Evolutionary conservation across 1,140 invertebrate genomes (phyloP), one percentile per base, ranked within the genome.

Genomic region (Diuraphis noxia): DNA sequence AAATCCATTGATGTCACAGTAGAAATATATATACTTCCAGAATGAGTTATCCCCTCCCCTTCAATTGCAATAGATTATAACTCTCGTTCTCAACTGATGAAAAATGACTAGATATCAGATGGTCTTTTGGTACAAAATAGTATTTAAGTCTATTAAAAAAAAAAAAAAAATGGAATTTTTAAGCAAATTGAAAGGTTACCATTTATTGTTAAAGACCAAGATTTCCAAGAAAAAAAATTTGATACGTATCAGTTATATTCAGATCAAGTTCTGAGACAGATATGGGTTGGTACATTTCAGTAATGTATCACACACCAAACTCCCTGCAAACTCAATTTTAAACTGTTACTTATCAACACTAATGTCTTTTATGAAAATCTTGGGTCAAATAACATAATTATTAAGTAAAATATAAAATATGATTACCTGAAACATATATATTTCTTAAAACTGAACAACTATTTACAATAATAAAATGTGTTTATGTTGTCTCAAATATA

Each of bases 401-500:
- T 72, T 46, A 25, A 90, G 88, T 79, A 90, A 90, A 90, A 79
- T 90, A 90, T 41, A 91, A 90, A 91, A 91, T 49, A 91, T 49
- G 43, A 91, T 91, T 91, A 91, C 89, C 89, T 91, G 89, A 91
- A 91, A 91, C 89, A 91, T 91, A 91, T 91, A 91, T 91, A 91
- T 91, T 91, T 91, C 89, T 91, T 91, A 91, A 91, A 91, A 91
- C 89, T 91, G 89, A 91, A 91, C 89, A 91, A 91, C 89, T 91
- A 91, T 91, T 91, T 91, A 91, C 89, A 91, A 91, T 91, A 91
- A 91, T 91, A 91, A 91, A 91, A 90, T 90, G 89, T 91, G 89
- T 91, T 79, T 88, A 89, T 91, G 89, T 81, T 25, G 23, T 91
- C 43, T 91, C 89, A 91, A 91, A 91, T 91, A 91, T 91, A 91